Conservation (phyloP, 2,888 invertebrate species). For the Metopia argyrocephala region DNA sequence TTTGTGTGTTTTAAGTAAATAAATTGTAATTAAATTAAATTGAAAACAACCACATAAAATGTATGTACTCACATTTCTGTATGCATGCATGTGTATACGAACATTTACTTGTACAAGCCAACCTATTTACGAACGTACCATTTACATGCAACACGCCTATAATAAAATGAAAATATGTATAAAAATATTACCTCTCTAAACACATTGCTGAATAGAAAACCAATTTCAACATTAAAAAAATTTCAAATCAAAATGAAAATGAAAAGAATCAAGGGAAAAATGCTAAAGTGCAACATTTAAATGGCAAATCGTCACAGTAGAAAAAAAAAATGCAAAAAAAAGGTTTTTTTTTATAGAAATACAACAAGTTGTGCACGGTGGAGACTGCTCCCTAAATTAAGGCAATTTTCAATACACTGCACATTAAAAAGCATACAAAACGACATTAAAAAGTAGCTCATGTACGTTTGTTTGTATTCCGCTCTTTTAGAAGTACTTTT, state of each 20-base stretch:
- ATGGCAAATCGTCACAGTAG: slow-evolving; percentile 41
- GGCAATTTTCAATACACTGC: slow-evolving; percentile 3
- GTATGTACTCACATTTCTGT: neutral
- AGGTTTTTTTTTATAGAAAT: neutral
- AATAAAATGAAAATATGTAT: neutral
- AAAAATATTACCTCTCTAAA: slow-evolving; percentile 14
- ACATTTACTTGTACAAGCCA: neutral
- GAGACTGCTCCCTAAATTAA: neutral
- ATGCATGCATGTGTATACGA: neutral
- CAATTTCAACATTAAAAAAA: neutral
- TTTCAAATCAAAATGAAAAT: neutral
- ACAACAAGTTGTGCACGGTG: slow-evolving; percentile 7
- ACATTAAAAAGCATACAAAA: slow-evolving; percentile 4
- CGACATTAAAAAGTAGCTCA: no score
- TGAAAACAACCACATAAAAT: slow-evolving; percentile 30
- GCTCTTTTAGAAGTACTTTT: no score
- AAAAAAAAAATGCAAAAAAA: neutral
- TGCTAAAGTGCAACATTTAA: slow-evolving; percentile 59
- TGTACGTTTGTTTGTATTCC: no score
- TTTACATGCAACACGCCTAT: slow-evolving; percentile 17
- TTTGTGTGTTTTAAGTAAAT: neutral
- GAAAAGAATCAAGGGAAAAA: slow-evolving; percentile 50
- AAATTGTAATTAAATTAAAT: slow-evolving; percentile 57
- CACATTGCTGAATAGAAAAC: no score
- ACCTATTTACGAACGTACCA: slow-evolving; percentile 3